Conservation (phyloP, 1,140 invertebrate genomes). For the Drosophila oshimai region DNA sequence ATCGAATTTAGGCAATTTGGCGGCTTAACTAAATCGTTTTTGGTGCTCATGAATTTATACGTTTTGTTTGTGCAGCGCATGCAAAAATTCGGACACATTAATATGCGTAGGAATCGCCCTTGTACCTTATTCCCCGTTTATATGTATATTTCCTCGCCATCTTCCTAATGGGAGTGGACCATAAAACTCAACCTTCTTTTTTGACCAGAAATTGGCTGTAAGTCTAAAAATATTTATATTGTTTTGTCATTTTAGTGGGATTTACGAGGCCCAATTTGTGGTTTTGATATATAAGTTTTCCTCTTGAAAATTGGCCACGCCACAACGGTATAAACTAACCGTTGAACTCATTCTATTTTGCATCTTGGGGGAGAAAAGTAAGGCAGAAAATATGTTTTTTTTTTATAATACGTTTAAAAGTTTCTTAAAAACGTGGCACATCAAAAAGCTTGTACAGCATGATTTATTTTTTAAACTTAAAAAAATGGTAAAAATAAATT, state of each 20-base stretch:
- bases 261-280: slow-evolving; percentile 43
- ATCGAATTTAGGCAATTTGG: slow-evolving; percentile 77
- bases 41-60: slow-evolving; percentile 74
- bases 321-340: not conserved
- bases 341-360: not conserved
- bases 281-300: slow-evolving; percentile 28
- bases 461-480: too few species aligned
- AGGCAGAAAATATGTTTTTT: too few species aligned
- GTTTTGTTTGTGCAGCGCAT: slow-evolving; percentile 78
- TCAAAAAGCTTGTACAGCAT: too few species aligned
- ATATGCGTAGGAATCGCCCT: slow-evolving; percentile 16
- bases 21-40: slow-evolving; percentile 76
- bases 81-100: slow-evolving; percentile 61
- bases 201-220: slow-evolving; percentile 6
- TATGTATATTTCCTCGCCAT: not conserved
- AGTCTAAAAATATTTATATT: slow-evolving; percentile 57
- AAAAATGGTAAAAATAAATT: too few species aligned
- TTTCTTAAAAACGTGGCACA: too few species aligned
- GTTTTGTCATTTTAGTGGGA: slow-evolving; percentile 56
- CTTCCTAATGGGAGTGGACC: not conserved
- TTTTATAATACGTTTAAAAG: too few species aligned
- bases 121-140: not conserved
- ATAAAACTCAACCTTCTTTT: slow-evolving; percentile 37
- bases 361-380: not conserved
- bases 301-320: slow-evolving; percentile 6